A percentile compares a stretch with the other conserved stretches of the same genome.
Evolutionary conservation across 2,113 vertebrate species (phyloP).

Genomic region (Varanus salvator): DNA sequence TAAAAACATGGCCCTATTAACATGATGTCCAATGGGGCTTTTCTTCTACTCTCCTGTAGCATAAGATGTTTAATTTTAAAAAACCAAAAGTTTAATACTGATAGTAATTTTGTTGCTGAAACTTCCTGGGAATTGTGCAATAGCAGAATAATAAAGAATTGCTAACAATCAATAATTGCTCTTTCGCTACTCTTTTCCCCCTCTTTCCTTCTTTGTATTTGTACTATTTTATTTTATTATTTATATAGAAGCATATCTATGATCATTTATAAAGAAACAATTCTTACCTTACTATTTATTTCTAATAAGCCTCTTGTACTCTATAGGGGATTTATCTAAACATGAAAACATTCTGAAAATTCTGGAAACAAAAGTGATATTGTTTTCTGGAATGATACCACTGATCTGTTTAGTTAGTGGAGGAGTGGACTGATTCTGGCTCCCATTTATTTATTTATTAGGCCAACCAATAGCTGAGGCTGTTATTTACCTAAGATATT

Average conservation of each 20-base stretch:
- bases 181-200: neutral
- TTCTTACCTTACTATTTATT: neutral
- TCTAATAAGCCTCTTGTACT: neutral
- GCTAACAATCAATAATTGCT: neutral
- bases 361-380: neutral
- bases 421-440: neutral
- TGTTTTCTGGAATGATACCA: neutral
- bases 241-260: neutral
- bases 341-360: neutral
- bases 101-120: neutral
- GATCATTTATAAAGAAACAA: neutral
- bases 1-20: neutral
- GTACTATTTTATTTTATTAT: neutral
- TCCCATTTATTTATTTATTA: neutral
- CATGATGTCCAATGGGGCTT: neutral
- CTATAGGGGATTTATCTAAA: neutral
- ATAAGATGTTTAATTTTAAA: neutral
- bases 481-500: neutral
- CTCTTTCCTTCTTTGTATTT: neutral
- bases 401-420: neutral
- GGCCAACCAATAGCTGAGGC: neutral
- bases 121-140: neutral
- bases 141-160: neutral
- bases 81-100: neutral
- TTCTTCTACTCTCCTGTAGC: neutral